Base-by-base conservation (phyloP, 2,113 vertebrate species). In the Australoheros scitulus region DNA sequence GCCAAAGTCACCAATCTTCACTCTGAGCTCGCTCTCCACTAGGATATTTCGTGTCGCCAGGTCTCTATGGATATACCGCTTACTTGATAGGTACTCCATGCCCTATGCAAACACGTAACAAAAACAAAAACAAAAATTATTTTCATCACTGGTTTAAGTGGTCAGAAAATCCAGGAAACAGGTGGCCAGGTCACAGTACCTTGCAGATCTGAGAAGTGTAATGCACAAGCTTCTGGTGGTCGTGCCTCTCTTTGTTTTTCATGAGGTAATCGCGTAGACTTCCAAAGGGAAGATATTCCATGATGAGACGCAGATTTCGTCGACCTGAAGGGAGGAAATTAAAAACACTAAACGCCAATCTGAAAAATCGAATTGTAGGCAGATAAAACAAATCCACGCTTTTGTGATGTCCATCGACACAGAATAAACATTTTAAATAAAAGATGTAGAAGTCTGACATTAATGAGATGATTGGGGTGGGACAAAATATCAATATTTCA, bases 1-100 rank as follows among this genome's bases (percentile, higher is more conserved):
- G 24, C 98, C 98, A 84, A 99, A 99, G 87, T 99, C 98, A 88
- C 98, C 98, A 60, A 99, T 99, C 96, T 99, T 99, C 78, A 99
- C 98, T 93, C 97, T 94, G 79, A 96, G 95, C 93, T 99, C 98
- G 55, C 97, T 99, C 93, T 99, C 98, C 77, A 99, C 98, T 7
- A 99, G 96, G 90, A 99, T 97, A 90, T 99, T 99, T 63, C 98
- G 96, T 11, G 98, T 98, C 55, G 98, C 98, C 92, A 99, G 94
- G 90, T 99, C 98, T 87, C 98, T 96, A 91, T 99, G 98, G 85
- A 99, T 96, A 0, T 99, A 99, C 2, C 98, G 96, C 94, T 98
- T 99, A 77, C 94, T 97, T 22, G 97, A 97, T 87, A 99, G 95
- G 93, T 99, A 99, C 65, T 99, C 98, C 98, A 99, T 99, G 34